Percentiles rank a stretch among this genome's conserved stretches.
These are phyloP conservation scores for Pseudomyrmex cubaensis DNA, from an alignment of 1,140 invertebrate genomes.

Conservation along the genomic window DNA sequence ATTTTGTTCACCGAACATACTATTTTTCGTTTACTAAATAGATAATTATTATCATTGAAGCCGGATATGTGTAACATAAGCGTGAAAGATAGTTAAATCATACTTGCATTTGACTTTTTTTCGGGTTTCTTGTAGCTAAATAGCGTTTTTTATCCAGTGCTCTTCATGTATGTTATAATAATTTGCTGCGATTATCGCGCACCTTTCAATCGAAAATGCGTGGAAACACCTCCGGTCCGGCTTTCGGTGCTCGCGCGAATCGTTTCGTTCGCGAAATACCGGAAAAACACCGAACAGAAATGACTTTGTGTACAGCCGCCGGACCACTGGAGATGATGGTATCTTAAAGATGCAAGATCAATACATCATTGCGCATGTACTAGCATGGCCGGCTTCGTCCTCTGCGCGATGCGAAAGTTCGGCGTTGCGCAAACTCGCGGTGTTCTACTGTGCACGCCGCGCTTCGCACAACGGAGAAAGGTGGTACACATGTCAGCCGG, in stretches of 20 bases:
- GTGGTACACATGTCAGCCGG: slow-evolving; percentile 29
- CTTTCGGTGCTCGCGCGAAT: slow-evolving; percentile 59
- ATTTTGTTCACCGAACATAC: not conserved
- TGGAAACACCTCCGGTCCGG: slow-evolving; percentile 8
- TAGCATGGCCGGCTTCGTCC: slow-evolving; percentile 47
- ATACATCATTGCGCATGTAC: slow-evolving; percentile 82
- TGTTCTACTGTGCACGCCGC: slow-evolving; percentile 48
- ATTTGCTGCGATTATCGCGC: slow-evolving; percentile 2
- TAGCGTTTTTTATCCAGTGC: slow-evolving; percentile 22
- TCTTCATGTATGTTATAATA: slow-evolving; percentile 59
- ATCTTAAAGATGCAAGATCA: slow-evolving; percentile 77
- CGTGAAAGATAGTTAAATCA: not conserved
- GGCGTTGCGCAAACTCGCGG: slow-evolving; percentile 63
- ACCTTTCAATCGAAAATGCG: slow-evolving; percentile 19
- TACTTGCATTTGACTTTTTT: slow-evolving; percentile 54
- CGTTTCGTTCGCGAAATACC: not conserved
- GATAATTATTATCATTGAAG: not conserved
- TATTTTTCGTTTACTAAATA: too few species aligned
- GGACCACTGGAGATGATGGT: slow-evolving; percentile 80
- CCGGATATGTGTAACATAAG: slow-evolving; percentile 4
- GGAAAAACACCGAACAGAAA: slow-evolving; percentile 66
- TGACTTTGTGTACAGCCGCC: slow-evolving; percentile 79
- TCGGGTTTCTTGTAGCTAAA: not conserved
- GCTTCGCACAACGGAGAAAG: slow-evolving; percentile 59
- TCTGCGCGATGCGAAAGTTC: slow-evolving; percentile 48